Evolutionary conservation across 1,140 invertebrate genomes (phyloP).

Genomic region (Conus ventricosus): DNA sequence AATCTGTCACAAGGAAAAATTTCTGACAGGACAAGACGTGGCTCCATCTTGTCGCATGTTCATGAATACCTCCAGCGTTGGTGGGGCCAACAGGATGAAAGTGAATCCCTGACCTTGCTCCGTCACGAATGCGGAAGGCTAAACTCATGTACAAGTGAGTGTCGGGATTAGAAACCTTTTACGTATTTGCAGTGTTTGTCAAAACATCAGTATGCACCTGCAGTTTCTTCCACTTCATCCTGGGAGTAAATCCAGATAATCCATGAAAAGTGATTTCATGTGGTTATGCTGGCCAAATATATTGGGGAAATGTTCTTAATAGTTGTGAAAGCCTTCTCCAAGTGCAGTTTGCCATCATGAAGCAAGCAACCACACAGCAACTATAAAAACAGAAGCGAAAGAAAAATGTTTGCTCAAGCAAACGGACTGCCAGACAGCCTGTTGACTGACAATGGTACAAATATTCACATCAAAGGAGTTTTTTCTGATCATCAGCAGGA

Average conservation of each 20-base stretch:
- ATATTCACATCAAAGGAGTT: conserved; percentile 55
- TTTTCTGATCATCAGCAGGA: conserved; percentile 43
- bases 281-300: conserved; percentile 75
- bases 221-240: conserved; percentile 46
- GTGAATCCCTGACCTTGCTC: conserved; percentile 12
- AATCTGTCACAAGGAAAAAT: neutral
- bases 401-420: conserved; percentile 3
- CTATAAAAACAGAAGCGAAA: neutral
- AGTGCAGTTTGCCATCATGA: neutral
- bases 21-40: conserved; percentile 33
- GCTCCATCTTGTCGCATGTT: conserved; percentile 22
- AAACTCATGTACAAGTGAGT: conserved; percentile 33
- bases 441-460: conserved; percentile 66
- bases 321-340: too few species aligned
- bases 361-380: conserved; percentile 29
- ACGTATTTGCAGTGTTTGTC: conserved; percentile 51
- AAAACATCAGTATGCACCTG: conserved; percentile 50
- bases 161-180: conserved; percentile 72
- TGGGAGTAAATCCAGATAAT: conserved; percentile 69
- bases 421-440: conserved; percentile 55
- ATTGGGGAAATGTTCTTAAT: conserved; percentile 21
- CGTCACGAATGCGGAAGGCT: neutral
- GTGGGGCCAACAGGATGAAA: neutral
- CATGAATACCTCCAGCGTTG: conserved; percentile 14
- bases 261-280: conserved; percentile 74